Percentiles rank a stretch among this genome's conserved stretches.
Evolutionary conservation across 2,888 invertebrate genomes (phyloP).

Genomic region (Melitaea athalia): DNA sequence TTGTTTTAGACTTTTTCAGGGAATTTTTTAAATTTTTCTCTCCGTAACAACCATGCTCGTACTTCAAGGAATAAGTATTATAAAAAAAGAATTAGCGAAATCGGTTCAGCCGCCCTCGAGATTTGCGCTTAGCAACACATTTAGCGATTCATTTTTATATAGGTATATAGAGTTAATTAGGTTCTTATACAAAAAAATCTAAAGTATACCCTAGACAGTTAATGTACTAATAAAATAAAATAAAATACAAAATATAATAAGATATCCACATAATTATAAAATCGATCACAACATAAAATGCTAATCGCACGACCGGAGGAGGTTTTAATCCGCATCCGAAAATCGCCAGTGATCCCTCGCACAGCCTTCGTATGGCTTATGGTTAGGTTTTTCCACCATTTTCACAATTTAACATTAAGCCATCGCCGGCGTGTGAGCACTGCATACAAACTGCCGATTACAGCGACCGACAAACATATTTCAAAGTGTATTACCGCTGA

Average conservation of each 20-base stretch:
- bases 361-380: not conserved
- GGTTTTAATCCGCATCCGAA: constrained; percentile 4
- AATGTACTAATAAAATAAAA: not conserved
- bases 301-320: not conserved
- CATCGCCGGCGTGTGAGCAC: constrained; percentile 35
- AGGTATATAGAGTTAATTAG: too few species aligned
- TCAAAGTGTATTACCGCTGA: constrained; percentile 68
- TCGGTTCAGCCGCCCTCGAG: too few species aligned
- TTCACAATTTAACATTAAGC: constrained; percentile 23
- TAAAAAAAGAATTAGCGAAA: too few species aligned
- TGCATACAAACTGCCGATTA: constrained; percentile 69
- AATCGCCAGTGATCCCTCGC: constrained; percentile 2
- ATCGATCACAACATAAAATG: not conserved
- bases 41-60: too few species aligned
- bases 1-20: too few species aligned
- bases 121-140: too few species aligned
- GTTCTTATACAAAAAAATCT: not conserved
- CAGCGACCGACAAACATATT: constrained; percentile 56
- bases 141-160: too few species aligned
- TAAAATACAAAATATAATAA: too few species aligned
- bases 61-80: too few species aligned
- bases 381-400: constrained; percentile 24
- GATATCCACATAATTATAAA: not conserved
- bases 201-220: not conserved
- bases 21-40: too few species aligned